phyloP scores from a whole-genome alignment of 2,113 vertebrate genomes.

The Macaca mulatta region DNA sequence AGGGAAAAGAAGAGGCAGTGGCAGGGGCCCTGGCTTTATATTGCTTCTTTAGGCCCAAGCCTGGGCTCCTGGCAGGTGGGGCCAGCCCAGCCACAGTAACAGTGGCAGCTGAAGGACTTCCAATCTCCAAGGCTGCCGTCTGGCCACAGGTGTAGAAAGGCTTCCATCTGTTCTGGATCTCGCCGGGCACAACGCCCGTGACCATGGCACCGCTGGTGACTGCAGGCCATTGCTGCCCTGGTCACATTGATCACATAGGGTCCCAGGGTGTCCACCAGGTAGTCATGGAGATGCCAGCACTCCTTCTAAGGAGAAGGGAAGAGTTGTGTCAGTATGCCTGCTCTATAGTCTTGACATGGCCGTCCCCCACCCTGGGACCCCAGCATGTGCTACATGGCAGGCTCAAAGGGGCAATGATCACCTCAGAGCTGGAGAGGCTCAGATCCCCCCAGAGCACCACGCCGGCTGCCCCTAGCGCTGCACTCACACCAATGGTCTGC shows the following conservation, averaged over 20 bases:
- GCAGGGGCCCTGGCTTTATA: constrained; percentile 3
- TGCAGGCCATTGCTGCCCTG: constrained; percentile 84
- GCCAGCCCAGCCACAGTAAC: constrained; percentile 88
- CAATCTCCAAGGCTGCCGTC: constrained; percentile 7
- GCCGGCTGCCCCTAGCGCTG: constrained; percentile 88
- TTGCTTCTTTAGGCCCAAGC: background rate
- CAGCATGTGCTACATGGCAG: background rate
- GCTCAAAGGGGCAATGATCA: constrained; percentile 67
- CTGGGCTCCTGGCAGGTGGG: constrained; percentile 75
- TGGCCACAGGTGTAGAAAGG: constrained; percentile 75
- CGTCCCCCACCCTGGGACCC: background rate
- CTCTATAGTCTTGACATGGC: background rate
- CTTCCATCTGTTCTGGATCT: constrained; percentile 67
- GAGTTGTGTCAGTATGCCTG: background rate
- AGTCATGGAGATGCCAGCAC: constrained; percentile 87
- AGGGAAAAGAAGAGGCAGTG: background rate
- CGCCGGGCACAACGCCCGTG: constrained; percentile 88
- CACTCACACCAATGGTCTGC: constrained; percentile 92
- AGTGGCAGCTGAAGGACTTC: constrained; percentile 86
- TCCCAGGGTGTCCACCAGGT: constrained; percentile 86
- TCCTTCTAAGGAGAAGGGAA: constrained; percentile 80
- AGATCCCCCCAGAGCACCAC: constrained; percentile 92
- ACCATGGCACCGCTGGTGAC: constrained; percentile 81
- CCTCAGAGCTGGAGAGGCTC: constrained; percentile 80
- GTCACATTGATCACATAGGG: constrained; percentile 86